Percentiles rank a stretch among this genome's conserved stretches.
phyloP scores from a whole-genome alignment of 1,140 invertebrate genomes.

The Pseudomyrmex flavicornis region DNA sequence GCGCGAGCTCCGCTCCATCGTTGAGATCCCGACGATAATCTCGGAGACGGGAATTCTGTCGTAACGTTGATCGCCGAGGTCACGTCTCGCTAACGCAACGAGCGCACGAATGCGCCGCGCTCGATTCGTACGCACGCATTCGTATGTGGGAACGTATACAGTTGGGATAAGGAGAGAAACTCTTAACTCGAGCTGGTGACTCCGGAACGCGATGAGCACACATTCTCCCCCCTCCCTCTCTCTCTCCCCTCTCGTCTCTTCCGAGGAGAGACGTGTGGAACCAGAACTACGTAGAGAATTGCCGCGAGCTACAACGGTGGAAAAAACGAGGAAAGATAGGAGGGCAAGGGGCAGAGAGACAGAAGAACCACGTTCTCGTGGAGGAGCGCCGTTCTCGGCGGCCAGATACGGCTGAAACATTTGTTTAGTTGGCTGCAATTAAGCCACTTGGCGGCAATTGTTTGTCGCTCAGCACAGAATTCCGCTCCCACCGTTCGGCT shows the following conservation, averaged over 20 bases:
- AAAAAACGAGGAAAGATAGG: not conserved
- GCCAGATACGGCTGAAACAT: conserved; percentile 75
- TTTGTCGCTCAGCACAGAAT: conserved; percentile 86
- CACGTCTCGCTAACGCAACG: conserved; percentile 36
- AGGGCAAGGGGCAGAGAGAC: not conserved
- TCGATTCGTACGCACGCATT: conserved; percentile 18
- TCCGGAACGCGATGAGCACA: conserved; percentile 37
- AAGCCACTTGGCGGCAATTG: conserved; percentile 86
- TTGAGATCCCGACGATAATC: conserved; percentile 25
- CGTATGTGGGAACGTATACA: conserved; percentile 1
- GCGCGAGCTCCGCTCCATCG: not conserved
- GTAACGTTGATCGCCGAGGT: conserved; percentile 19
- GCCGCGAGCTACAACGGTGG: not conserved
- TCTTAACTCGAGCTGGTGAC: conserved; percentile 6
- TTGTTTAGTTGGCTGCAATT: conserved; percentile 86
- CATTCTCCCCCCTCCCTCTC: not conserved
- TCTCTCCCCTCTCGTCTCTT: not conserved
- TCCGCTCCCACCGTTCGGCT: conserved; percentile 80
- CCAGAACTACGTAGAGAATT: conserved; percentile 47
- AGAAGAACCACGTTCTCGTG: conserved; percentile 37
- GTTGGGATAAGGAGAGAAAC: conserved; percentile 29
- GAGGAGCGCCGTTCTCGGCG: conserved; percentile 25
- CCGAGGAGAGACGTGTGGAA: conserved; percentile 4
- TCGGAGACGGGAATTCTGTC: conserved; percentile 40
- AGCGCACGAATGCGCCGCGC: conserved; percentile 10